A percentile compares a stretch with the other conserved stretches of the same genome.
Evolutionary conservation across 2,888 invertebrate species (phyloP).

Genomic region (Orthosia gothica): DNA sequence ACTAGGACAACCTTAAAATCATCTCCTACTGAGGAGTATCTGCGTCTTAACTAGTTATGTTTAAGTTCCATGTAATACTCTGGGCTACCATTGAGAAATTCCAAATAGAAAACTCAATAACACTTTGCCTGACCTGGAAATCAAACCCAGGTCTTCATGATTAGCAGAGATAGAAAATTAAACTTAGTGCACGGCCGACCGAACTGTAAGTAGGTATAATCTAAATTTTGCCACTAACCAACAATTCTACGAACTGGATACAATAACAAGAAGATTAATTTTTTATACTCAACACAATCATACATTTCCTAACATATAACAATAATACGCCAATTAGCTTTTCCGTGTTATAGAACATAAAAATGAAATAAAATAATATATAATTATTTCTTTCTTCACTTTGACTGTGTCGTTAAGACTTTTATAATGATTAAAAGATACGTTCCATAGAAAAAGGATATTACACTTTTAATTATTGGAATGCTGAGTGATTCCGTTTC

Average conservation of each 20-base stretch:
- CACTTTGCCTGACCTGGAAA: no score
- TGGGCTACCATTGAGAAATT: no score
- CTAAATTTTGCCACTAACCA: no score
- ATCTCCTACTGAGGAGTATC: no score
- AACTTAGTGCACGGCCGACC: no score
- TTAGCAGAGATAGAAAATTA: no score
- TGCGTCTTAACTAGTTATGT: no score
- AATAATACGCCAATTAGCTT: conserved; percentile 21
- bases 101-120: no score
- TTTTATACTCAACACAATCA: conserved; percentile 1
- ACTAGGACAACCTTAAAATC: no score
- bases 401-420: conserved; percentile 11
- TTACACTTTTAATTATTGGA: background rate
- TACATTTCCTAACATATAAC: background rate
- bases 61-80: no score
- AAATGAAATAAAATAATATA: conserved; percentile 8
- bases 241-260: background rate
- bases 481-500: background rate
- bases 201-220: no score
- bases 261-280: background rate
- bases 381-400: conserved; percentile 2
- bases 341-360: conserved; percentile 31
- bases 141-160: no score
- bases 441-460: background rate
- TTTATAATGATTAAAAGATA: conserved; percentile 15